Base-by-base conservation (phyloP, 2,797 vertebrate species). In the Naso thynnoides region DNA sequence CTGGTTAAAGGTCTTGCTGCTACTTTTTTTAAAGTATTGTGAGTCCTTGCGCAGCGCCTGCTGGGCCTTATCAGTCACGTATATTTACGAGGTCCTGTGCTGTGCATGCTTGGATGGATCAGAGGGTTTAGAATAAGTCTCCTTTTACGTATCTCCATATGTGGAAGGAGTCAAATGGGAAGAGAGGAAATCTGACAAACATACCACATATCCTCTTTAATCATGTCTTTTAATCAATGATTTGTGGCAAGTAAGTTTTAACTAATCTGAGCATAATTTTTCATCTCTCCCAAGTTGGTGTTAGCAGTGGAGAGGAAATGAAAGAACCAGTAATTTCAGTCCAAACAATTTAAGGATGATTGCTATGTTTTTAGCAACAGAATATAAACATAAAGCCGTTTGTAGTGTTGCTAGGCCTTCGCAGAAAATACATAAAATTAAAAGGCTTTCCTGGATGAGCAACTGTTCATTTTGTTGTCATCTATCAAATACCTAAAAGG, bases 31-130 rank as follows among this genome's bases (percentile, higher is more conserved):
- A 23, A 29, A 15, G 6, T 33, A 18, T 21, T 13, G 15, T 10
- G 50, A 50, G 41, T n/a, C 29, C n/a, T 26, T 49, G 39, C 38
- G 26, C 29, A 31, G 71, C 23, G 1, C 73, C 60, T 64, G 19
- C 60, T 39, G 18, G n/a, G 23, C n/a, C 69, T 86, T 89, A 87
- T 86, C 82, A 61, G 79, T 23, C 50, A 41, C 9, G 13, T 55
- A 9, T 73, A 83, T 88, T 86, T 74, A 83, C 31, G 52, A 73
- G 74, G 68, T 70, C 63, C 48, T 45, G 16, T 11, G 36, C 47
- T 41, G 50, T 19, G 67, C 41, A 55, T 33, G 54, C 68, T 50
- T 48, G 47, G 63, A n/a, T 52, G 70, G 55, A 72, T 65, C 23
- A 39, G 49, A 29, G 66, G 76, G 50, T 69, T 81, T 74, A 84